Conservation (phyloP, 2,797 vertebrate species). For the Oryzias sinensis region DNA sequence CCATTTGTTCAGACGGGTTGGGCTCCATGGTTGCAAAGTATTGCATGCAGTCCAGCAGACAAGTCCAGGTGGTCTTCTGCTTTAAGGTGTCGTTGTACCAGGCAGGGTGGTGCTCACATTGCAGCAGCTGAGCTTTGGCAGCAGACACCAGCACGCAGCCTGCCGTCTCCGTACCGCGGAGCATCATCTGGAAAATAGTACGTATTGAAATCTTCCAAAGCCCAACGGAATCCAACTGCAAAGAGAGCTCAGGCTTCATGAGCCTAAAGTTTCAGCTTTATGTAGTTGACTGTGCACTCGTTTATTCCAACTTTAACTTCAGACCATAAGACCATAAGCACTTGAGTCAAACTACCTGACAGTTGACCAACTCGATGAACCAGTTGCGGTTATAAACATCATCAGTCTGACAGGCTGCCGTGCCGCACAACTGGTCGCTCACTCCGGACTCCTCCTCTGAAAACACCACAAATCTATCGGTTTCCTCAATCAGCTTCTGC, state of each 20-base stretch:
- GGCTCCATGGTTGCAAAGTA: constrained; percentile 98
- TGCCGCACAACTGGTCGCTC: constrained; percentile 94
- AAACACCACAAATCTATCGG: constrained; percentile 97
- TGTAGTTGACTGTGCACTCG: no score
- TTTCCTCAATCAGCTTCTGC: constrained; percentile 97
- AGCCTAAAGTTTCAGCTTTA: no score
- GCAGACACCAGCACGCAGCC: constrained; percentile 96
- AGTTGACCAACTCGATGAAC: constrained; percentile 96
- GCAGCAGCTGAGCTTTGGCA: constrained; percentile 93
- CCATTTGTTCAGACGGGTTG: constrained; percentile 87
- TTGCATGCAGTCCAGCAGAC: constrained; percentile 96
- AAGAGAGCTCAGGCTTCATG: no score
- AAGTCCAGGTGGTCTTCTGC: constrained; percentile 98
- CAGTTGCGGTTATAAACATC: constrained; percentile 97
- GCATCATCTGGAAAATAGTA: constrained; percentile 85
- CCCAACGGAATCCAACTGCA: no score
- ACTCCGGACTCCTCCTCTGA: constrained; percentile 95
- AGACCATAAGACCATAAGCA: background rate
- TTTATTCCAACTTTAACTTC: no score
- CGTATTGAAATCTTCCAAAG: no score
- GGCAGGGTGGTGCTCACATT: constrained; percentile 94
- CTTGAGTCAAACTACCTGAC: constrained; percentile 81
- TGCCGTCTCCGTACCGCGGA: constrained; percentile 93
- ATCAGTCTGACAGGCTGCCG: constrained; percentile 93
- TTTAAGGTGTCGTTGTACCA: constrained; percentile 97